Evolutionary conservation across 2,797 vertebrate species (phyloP).

Genomic region (Micrastur ruficollis): DNA sequence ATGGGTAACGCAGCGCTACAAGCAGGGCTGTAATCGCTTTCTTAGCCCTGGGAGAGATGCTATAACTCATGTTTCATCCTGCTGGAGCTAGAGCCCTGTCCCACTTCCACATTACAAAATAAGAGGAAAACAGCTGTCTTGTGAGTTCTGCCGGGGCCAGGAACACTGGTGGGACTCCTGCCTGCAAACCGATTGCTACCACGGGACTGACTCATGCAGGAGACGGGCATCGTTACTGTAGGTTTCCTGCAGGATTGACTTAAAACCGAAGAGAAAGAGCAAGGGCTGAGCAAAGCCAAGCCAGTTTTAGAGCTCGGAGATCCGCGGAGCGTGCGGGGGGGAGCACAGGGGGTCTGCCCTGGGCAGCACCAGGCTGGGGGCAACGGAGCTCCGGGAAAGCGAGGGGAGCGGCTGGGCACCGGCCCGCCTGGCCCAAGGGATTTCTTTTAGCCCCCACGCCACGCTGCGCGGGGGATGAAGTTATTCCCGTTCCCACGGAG

Average conservation of each 20-base stretch:
- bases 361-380: not conserved
- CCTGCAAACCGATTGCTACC: slow-evolving; percentile 11
- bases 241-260: slow-evolving; percentile 27
- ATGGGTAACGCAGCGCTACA: not conserved
- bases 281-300: not conserved
- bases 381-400: not conserved
- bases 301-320: not conserved
- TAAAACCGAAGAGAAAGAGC: not conserved
- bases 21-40: not conserved
- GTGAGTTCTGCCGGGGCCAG: slow-evolving; percentile 36
- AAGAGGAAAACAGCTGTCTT: slow-evolving; percentile 70
- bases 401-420: not conserved
- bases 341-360: not conserved
- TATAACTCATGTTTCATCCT: slow-evolving; percentile 8
- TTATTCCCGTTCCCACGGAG: not conserved
- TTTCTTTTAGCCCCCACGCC: not conserved
- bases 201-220: slow-evolving; percentile 52
- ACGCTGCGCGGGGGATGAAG: not conserved
- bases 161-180: slow-evolving; percentile 49
- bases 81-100: slow-evolving; percentile 40
- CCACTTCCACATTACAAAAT: slow-evolving; percentile 58
- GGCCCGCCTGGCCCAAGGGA: not conserved
- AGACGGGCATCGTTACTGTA: not conserved
- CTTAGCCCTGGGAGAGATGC: slow-evolving; percentile 14
- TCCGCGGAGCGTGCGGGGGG: accelerated